phyloP scores from a whole-genome alignment of 2,113 vertebrate species.

The Tragelaphus strepsiceros region DNA sequence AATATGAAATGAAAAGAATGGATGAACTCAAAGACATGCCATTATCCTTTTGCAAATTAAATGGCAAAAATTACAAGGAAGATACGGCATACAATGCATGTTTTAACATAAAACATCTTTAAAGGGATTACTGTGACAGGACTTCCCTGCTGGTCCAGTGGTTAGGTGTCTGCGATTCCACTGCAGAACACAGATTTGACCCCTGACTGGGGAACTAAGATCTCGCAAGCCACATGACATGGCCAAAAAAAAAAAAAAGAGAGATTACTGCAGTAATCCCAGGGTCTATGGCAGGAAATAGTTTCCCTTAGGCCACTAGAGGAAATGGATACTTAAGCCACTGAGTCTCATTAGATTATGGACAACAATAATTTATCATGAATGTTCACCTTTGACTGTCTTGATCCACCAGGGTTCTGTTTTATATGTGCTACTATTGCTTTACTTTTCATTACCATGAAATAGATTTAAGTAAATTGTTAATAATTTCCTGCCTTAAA shows the following conservation, averaged over 20 bases:
- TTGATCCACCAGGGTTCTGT: background rate
- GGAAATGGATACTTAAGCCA: background rate
- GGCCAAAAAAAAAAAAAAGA: background rate
- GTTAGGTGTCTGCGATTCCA: background rate
- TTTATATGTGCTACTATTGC: background rate
- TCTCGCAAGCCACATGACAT: background rate
- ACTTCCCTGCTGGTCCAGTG: background rate
- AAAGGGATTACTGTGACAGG: background rate
- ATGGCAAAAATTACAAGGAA: background rate
- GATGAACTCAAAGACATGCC: background rate
- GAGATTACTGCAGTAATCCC: background rate
- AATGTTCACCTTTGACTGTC: background rate
- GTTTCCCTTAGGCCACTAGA: background rate
- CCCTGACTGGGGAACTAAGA: background rate
- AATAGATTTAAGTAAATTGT: constrained; percentile 7
- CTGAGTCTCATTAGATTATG: background rate
- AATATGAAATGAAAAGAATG: background rate
- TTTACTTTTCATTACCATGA: background rate
- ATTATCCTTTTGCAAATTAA: background rate
- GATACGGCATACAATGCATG: background rate
- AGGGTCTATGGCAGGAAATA: background rate
- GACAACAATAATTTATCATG: background rate
- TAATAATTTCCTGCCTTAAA: background rate
- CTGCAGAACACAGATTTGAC: background rate
- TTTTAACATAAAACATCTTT: background rate